These are phyloP conservation scores for Cyanoramphus novaezelandiae DNA, from an alignment of 2,113 vertebrate genomes.

Conservation along the genomic window DNA sequence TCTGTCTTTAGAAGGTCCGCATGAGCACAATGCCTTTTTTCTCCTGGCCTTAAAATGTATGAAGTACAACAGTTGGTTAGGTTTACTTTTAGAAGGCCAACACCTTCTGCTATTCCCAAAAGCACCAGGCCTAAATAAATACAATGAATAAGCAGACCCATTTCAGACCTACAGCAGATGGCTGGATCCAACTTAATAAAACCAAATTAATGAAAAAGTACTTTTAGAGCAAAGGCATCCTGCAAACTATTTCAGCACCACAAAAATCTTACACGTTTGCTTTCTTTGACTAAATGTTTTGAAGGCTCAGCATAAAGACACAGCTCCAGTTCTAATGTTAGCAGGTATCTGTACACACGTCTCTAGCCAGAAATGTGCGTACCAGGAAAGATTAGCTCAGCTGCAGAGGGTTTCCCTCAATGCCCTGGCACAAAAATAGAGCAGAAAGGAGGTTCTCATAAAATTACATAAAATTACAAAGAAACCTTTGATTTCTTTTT, in stretches of 20 bases:
- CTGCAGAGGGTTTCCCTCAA: not conserved
- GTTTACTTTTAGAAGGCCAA: not conserved
- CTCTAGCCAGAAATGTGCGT: not conserved
- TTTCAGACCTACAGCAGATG: not conserved
- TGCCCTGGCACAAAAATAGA: not conserved
- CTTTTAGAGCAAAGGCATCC: not conserved
- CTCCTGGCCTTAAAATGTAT: not conserved
- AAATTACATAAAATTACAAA: not conserved
- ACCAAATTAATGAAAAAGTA: not conserved
- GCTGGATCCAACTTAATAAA: not conserved
- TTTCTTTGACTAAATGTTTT: not conserved
- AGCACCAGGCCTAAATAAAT: not conserved
- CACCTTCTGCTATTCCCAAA: not conserved
- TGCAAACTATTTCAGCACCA: not conserved
- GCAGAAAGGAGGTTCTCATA: not conserved
- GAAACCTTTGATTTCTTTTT: not conserved
- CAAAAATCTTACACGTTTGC: not conserved
- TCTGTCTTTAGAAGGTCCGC: not conserved
- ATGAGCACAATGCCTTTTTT: not conserved
- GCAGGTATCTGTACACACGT: not conserved
- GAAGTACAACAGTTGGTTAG: not conserved
- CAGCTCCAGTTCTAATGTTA: constrained; percentile 1
- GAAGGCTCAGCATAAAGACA: not conserved
- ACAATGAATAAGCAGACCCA: not conserved
- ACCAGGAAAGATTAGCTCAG: not conserved